Conservation (phyloP, 2,113 vertebrate genomes). For the Perca flavescens region DNA sequence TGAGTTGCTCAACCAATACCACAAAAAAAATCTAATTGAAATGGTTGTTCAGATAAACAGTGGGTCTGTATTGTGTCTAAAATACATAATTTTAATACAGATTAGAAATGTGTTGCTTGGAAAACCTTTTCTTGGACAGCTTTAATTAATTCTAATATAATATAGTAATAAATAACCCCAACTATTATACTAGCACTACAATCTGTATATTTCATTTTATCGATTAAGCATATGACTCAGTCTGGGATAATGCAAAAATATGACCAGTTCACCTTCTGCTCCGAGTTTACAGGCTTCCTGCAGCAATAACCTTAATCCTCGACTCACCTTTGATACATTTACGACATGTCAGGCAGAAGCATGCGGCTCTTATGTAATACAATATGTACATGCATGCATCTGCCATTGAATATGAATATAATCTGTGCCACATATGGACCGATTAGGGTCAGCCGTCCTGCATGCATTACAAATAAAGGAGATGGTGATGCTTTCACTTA, state of each 20-base stretch:
- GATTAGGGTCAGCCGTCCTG: not conserved
- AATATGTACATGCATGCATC: conserved; percentile 49
- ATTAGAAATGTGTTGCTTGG: not conserved
- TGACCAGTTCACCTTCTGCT: conserved; percentile 14
- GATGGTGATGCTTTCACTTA: conserved; percentile 14
- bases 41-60: not conserved
- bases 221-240: not conserved
- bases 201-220: not conserved
- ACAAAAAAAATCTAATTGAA: not conserved
- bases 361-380: conserved; percentile 61
- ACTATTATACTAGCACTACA: not conserved
- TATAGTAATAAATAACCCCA: not conserved
- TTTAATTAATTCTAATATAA: not conserved
- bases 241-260: conserved; percentile 9
- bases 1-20: conserved; percentile 19
- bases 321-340: conserved; percentile 53
- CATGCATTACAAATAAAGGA: conserved; percentile 8
- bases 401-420: conserved; percentile 16
- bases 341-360: conserved; percentile 53
- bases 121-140: not conserved
- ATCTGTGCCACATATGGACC: conserved; percentile 28
- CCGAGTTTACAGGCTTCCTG: not conserved
- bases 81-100: not conserved
- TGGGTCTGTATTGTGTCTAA: not conserved
- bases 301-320: conserved; percentile 36